A percentile compares a stretch with the other conserved stretches of the same genome.
Evolutionary conservation across 2,113 vertebrate species (phyloP).

Genomic region (Pterophyllum scalare): DNA sequence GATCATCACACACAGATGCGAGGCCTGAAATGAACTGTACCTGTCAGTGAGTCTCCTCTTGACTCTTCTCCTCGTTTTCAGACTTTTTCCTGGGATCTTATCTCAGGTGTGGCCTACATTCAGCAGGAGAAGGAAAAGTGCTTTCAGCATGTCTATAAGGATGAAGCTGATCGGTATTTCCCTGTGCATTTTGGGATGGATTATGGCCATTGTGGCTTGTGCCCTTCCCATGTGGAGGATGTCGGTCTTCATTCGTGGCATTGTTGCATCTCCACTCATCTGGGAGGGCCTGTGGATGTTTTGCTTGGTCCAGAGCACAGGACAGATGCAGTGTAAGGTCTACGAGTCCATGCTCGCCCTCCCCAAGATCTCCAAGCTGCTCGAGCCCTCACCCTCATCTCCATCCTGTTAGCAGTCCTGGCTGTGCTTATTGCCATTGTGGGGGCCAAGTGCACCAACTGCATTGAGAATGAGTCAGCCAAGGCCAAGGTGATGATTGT

Average conservation of each 20-base stretch:
- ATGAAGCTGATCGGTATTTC: slow-evolving; percentile 81
- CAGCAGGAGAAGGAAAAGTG: slow-evolving; percentile 24
- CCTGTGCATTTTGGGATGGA: slow-evolving; percentile 81
- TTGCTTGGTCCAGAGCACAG: slow-evolving; percentile 83
- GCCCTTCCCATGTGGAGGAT: slow-evolving; percentile 83
- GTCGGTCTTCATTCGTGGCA: slow-evolving; percentile 82
- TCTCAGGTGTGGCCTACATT: slow-evolving; percentile 37
- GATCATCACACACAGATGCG: slow-evolving; percentile 47
- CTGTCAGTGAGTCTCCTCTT: slow-evolving; percentile 6
- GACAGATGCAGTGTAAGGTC: slow-evolving; percentile 84
- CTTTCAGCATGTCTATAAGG: slow-evolving; percentile 75
- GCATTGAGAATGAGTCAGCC: slow-evolving; percentile 80
- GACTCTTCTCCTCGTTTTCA: neutral
- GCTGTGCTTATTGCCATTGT: slow-evolving; percentile 79
- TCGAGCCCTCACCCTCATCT: slow-evolving; percentile 80
- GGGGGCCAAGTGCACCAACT: slow-evolving; percentile 84
- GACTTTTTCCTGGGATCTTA: neutral
- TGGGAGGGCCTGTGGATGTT: slow-evolving; percentile 85
- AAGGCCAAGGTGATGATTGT: slow-evolving; percentile 83
- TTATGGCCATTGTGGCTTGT: slow-evolving; percentile 80
- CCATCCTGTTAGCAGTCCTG: slow-evolving; percentile 78
- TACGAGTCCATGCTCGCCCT: slow-evolving; percentile 83
- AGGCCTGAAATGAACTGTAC: slow-evolving; percentile 33
- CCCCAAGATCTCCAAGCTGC: slow-evolving; percentile 80
- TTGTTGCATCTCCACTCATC: slow-evolving; percentile 82